A percentile compares a stretch with the other conserved stretches of the same genome.
Conservation (phyloP, 2,888 invertebrate genomes). For the Neoaliturus tenellus region DNA sequence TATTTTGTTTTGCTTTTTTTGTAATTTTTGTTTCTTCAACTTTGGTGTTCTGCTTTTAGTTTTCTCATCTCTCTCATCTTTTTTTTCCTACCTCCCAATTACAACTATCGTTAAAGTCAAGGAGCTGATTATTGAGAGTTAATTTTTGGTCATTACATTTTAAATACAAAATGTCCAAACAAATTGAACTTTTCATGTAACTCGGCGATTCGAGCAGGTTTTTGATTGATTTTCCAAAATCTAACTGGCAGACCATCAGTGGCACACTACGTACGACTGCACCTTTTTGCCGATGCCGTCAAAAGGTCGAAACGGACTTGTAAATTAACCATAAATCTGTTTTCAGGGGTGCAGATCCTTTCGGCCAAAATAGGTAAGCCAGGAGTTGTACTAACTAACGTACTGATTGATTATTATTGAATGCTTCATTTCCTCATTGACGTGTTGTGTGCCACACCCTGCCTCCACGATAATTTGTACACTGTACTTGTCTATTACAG, state of each 20-base stretch:
- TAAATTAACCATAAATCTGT: constrained; percentile 40
- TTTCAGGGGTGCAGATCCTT: constrained; percentile 45
- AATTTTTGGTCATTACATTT: not conserved
- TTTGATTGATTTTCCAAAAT: constrained; percentile 13
- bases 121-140: not conserved
- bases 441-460: constrained; percentile 34
- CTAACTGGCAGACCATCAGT: not conserved
- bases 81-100: not conserved
- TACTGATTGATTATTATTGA: constrained; percentile 35
- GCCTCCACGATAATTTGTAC: constrained; percentile 3
- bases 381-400: constrained; percentile 49
- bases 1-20: not conserved
- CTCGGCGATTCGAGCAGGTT: not conserved
- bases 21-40: not conserved
- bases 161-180: not conserved
- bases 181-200: not conserved
- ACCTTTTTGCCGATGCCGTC: not conserved
- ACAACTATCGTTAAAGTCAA: not conserved
- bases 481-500: constrained; percentile 45
- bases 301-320: not conserved
- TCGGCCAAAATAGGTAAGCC: constrained; percentile 52
- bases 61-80: not conserved
- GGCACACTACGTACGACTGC: not conserved
- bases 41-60: not conserved
- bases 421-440: constrained; percentile 37